Percentiles rank a stretch among this genome's conserved stretches.
Evolutionary conservation across 2,888 invertebrate species (phyloP).

Genomic region (Elysia crispata): DNA sequence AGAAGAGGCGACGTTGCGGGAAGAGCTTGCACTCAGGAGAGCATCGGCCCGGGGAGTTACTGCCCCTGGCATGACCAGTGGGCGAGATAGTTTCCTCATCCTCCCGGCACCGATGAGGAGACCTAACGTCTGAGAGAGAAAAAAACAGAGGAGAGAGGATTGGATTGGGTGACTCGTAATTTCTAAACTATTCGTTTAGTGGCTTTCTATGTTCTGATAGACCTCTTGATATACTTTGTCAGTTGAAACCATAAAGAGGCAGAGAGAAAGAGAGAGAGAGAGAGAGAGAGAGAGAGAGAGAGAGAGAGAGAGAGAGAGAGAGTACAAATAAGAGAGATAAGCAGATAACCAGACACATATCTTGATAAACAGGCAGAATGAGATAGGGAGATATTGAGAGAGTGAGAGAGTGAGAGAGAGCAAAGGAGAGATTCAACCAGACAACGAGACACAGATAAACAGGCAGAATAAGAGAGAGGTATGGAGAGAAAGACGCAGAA

Average conservation of each 20-base stretch:
- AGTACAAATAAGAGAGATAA: not conserved
- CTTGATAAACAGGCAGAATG: not conserved
- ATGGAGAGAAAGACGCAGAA: too few relatives aligned
- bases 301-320: slow-evolving; percentile 5
- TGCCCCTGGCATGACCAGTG: too few relatives aligned
- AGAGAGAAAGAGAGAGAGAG: not conserved
- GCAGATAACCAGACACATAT: not conserved
- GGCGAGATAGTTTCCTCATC: too few relatives aligned
- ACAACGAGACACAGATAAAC: too few relatives aligned
- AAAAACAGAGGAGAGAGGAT: not conserved
- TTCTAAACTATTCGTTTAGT: too few relatives aligned
- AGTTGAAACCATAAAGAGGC: not conserved
- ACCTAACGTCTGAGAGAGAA: not conserved
- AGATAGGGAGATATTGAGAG: slow-evolving; percentile 3
- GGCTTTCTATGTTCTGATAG: too few relatives aligned
- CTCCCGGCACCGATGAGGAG: too few relatives aligned
- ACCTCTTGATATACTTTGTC: too few relatives aligned
- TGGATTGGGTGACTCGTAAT: not conserved
- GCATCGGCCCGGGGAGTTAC: too few relatives aligned
- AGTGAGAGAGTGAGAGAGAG: not conserved
- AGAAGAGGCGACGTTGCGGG: too few relatives aligned
- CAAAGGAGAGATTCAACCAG: not conserved
- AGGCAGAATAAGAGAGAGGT: too few relatives aligned
- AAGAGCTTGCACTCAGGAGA: too few relatives aligned
- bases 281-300: slow-evolving; percentile 1